phyloP scores from a whole-genome alignment of 2,888 invertebrate genomes.

The Podabrus alpinus region DNA sequence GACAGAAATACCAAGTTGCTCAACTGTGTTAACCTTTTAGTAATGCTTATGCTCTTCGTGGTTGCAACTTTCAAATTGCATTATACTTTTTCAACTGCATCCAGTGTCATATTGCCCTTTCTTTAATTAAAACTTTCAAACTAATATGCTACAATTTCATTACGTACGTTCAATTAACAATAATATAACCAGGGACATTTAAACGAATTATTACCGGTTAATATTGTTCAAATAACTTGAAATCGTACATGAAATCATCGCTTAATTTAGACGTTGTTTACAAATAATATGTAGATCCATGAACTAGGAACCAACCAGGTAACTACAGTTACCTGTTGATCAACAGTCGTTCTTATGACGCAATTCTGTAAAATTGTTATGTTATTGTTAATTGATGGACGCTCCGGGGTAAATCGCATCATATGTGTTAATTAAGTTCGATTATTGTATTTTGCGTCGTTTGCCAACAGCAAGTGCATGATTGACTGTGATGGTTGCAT shows the following conservation, averaged over 20 bases:
- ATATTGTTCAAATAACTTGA: neutral
- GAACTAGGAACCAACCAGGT: slow-evolving; percentile 9
- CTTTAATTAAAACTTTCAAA: neutral
- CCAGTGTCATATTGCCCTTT: neutral
- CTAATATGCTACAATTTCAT: neutral
- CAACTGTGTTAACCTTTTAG: neutral
- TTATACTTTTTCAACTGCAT: neutral
- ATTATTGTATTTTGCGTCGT: neutral
- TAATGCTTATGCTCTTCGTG: neutral
- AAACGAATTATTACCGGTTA: neutral
- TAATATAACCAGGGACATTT: neutral
- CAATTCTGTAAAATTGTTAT: neutral
- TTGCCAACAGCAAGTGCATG: slow-evolving; percentile 4
- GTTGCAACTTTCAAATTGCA: neutral
- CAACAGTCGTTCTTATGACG: neutral
- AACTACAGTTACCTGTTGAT: neutral
- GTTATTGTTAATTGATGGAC: slow-evolving; percentile 8
- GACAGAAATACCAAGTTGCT: neutral
- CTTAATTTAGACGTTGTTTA: slow-evolving; percentile 27
- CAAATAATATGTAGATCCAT: slow-evolving; percentile 8
- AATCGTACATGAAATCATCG: slow-evolving; percentile 20
- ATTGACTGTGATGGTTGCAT: neutral
- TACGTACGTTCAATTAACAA: neutral
- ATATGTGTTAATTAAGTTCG: neutral
- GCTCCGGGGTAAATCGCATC: neutral